phyloP scores from a whole-genome alignment of 2,113 vertebrate genomes.

The Sylvietta virens region DNA sequence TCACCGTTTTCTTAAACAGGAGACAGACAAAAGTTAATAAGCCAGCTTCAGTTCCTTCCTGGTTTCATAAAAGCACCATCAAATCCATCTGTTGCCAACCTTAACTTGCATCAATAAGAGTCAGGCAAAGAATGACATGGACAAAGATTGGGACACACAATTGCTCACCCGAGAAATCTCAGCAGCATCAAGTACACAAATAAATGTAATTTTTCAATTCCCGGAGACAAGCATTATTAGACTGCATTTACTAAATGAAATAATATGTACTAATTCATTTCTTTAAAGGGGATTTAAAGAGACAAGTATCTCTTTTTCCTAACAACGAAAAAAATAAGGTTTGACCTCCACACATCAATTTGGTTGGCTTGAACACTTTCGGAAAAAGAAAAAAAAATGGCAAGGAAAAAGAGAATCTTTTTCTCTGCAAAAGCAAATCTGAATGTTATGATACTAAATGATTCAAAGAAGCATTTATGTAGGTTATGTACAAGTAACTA shows the following conservation, averaged over 20 bases:
- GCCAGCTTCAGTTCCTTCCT: not conserved
- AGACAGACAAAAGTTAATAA: slow-evolving; percentile 1
- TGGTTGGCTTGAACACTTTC: not conserved
- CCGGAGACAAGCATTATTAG: slow-evolving; percentile 39
- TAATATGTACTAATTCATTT: not conserved
- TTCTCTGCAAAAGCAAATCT: not conserved
- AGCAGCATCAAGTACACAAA: not conserved
- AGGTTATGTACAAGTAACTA: not conserved
- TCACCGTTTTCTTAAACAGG: not conserved
- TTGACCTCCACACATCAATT: not conserved
- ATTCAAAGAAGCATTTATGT: not conserved
- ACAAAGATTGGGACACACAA: not conserved
- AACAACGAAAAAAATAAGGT: not conserved
- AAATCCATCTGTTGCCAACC: not conserved
- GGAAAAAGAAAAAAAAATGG: not conserved
- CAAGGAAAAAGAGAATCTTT: not conserved
- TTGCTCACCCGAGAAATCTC: not conserved
- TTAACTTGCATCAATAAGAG: not conserved
- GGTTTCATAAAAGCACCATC: not conserved
- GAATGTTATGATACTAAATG: not conserved
- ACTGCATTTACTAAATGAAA: slow-evolving; percentile 11
- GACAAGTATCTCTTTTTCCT: not conserved
- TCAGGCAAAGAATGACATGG: not conserved
- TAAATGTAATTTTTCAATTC: slow-evolving; percentile 33
- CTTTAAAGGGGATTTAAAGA: not conserved